These are phyloP conservation scores for Turritopsis rubra DNA, from an alignment of 30 jellyfish, hydroid and myxozoan genomes.

Conservation along the genomic window DNA sequence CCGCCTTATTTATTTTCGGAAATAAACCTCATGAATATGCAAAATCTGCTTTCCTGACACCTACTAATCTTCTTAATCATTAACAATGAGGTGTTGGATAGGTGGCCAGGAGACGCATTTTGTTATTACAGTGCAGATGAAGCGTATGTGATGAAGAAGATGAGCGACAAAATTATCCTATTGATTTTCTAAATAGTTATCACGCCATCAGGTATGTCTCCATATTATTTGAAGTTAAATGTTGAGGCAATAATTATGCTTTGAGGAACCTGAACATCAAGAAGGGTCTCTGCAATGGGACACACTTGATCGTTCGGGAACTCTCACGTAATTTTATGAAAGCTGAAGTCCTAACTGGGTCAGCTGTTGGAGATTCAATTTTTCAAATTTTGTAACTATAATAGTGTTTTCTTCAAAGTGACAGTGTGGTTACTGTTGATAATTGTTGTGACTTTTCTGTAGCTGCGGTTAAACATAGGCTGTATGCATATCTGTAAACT, in stretches of 20 bases:
- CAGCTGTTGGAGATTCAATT: background rate
- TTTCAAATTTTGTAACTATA: too few relatives aligned
- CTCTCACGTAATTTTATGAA: background rate
- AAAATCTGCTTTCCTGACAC: slow-evolving; percentile 20
- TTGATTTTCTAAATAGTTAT: background rate
- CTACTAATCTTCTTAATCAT: slow-evolving; percentile 28
- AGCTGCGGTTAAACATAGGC: too few relatives aligned
- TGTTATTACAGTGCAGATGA: slow-evolving; percentile 26
- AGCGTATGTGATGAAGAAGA: background rate
- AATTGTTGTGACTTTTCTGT: too few relatives aligned
- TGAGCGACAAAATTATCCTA: background rate
- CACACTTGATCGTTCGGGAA: slow-evolving; percentile 12
- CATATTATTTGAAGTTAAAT: slow-evolving; percentile 40
- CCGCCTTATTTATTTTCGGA: too few relatives aligned
- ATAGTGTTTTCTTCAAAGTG: too few relatives aligned
- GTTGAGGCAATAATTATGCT: slow-evolving; percentile 45
- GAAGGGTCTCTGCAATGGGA: slow-evolving; percentile 38
- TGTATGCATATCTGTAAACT: too few relatives aligned
- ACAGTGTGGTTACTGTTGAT: too few relatives aligned
- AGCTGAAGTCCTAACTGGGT: background rate
- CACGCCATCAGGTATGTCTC: slow-evolving; percentile 33
- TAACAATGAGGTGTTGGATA: slow-evolving; percentile 15
- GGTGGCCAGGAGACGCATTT: slow-evolving; percentile 20
- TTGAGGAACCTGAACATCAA: slow-evolving; percentile 33
- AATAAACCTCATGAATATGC: slow-evolving; percentile 5